Percentiles rank a stretch among this genome's conserved stretches.
phyloP scores from a whole-genome alignment of 1,140 invertebrate genomes.

The Paramacrobiotus metropolitanus region DNA sequence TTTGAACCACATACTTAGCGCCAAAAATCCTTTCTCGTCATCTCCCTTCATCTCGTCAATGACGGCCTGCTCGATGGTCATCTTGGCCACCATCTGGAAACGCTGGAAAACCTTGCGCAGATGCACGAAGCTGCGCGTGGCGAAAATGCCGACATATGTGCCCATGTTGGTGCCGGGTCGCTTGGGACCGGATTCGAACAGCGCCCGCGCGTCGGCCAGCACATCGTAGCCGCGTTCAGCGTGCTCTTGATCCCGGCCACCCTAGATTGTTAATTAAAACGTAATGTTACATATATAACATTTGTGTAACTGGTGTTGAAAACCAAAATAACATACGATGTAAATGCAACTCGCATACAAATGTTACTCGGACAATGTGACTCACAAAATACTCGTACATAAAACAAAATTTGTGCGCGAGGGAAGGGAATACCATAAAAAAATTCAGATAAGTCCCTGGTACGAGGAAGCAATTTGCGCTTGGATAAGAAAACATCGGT shows the following conservation, averaged over 20 bases:
- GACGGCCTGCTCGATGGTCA: slow-evolving; percentile 13
- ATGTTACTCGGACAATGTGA: not conserved
- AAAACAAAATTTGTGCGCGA: too few relatives aligned
- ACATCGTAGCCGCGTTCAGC: not conserved
- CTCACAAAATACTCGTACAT: too few relatives aligned
- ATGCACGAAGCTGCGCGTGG: slow-evolving; percentile 20
- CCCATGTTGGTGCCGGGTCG: not conserved
- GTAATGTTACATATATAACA: not conserved
- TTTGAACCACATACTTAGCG: slow-evolving; percentile 14
- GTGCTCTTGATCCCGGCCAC: not conserved
- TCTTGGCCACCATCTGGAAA: slow-evolving; percentile 18
- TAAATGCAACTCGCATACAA: not conserved
- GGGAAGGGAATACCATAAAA: too few relatives aligned
- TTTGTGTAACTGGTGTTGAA: not conserved
- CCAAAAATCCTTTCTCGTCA: slow-evolving; percentile 11
- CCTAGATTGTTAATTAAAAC: too few relatives aligned
- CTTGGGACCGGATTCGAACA: not conserved
- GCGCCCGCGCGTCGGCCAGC: not conserved
- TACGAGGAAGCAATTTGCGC: too few relatives aligned
- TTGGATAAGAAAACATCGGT: too few relatives aligned
- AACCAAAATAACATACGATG: not conserved
- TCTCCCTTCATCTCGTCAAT: slow-evolving; percentile 16
- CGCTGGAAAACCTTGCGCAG: slow-evolving; percentile 22
- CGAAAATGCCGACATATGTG: not conserved
- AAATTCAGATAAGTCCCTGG: too few relatives aligned